Conservation (phyloP, 2,113 vertebrate genomes). For the Dipodomys ordii region DNA sequence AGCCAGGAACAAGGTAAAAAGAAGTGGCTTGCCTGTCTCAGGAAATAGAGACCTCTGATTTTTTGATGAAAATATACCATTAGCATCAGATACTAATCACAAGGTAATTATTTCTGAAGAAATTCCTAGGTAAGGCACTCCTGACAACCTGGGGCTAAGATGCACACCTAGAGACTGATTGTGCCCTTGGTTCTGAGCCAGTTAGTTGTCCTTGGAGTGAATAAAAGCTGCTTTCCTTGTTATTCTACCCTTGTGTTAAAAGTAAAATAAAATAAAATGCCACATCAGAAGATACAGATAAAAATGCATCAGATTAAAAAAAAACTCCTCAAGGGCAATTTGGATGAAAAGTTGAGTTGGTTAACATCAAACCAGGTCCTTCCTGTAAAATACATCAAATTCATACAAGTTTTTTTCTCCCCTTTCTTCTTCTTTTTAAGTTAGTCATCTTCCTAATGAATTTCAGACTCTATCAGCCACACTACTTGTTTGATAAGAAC, state of each 20-base stretch:
- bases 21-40: slow-evolving; percentile 56
- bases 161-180: slow-evolving; percentile 23
- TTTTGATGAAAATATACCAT: slow-evolving; percentile 56
- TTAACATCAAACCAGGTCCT: slow-evolving; percentile 61
- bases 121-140: background rate
- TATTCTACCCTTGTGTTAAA: slow-evolving; percentile 23
- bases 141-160: slow-evolving; percentile 32
- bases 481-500: slow-evolving; percentile 30
- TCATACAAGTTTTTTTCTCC: slow-evolving; percentile 32
- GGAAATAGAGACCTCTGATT: slow-evolving; percentile 74
- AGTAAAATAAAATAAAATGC: background rate
- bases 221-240: slow-evolving; percentile 66
- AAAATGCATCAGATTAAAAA: slow-evolving; percentile 75
- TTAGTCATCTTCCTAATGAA: slow-evolving; percentile 66
- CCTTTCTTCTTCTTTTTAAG: background rate
- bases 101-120: slow-evolving; percentile 73
- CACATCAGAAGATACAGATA: slow-evolving; percentile 73
- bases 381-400: slow-evolving; percentile 64
- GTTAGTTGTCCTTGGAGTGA: slow-evolving; percentile 59
- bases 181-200: slow-evolving; percentile 46
- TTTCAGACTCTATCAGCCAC: slow-evolving; percentile 18
- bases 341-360: slow-evolving; percentile 69
- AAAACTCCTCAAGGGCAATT: slow-evolving; percentile 64
- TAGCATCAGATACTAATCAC: slow-evolving; percentile 70
- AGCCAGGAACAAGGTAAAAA: slow-evolving; percentile 60